phyloP scores from a whole-genome alignment of 2,113 vertebrate genomes.

The Urocitellus parryii region DNA sequence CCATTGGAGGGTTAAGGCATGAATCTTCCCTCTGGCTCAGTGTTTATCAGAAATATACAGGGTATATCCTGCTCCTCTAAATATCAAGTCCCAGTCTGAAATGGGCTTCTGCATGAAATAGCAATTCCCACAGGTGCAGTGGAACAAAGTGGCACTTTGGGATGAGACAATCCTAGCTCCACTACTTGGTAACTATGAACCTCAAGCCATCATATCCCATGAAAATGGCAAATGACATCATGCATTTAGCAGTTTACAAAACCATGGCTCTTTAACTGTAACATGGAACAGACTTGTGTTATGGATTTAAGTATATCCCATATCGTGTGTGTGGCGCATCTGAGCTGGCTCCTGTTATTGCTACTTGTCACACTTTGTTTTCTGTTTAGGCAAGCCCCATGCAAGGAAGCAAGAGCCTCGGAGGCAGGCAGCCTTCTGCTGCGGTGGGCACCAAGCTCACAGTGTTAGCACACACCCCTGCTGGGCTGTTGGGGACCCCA shows the following conservation, averaged over 20 bases:
- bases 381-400: background rate
- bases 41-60: background rate
- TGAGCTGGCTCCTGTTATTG: background rate
- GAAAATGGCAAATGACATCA: background rate
- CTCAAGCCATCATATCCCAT: accelerated
- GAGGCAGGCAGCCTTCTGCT: background rate
- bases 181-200: background rate
- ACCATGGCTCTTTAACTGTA: background rate
- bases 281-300: accelerated
- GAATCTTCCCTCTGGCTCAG: background rate
- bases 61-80: background rate
- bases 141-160: accelerated
- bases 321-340: accelerated
- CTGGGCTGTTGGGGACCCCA: background rate
- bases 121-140: background rate
- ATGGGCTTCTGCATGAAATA: background rate
- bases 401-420: background rate
- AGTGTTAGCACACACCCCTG: accelerated
- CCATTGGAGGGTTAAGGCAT: background rate
- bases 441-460: accelerated
- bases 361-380: accelerated
- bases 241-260: background rate
- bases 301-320: background rate
- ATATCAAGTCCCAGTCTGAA: background rate
- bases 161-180: background rate